Evolutionary conservation across 92 coral and sea anemone species (phyloP).

Genomic region (Actinostola sp.): DNA sequence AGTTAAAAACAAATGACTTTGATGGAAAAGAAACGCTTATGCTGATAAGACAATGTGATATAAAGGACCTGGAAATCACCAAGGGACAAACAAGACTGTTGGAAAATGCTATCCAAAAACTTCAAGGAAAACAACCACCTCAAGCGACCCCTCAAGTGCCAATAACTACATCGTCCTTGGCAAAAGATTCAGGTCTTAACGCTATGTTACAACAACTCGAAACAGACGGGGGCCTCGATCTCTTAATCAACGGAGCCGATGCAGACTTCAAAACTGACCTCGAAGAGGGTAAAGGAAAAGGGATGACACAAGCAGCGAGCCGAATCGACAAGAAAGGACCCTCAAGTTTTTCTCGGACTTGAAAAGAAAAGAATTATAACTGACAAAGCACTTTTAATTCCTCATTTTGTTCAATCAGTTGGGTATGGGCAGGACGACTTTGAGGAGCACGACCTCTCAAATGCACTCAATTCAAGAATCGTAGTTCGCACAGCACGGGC

Average conservation of each 20-base stretch:
- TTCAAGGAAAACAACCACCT: not conserved
- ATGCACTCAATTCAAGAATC: constrained; percentile 21
- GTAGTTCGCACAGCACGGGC: constrained; percentile 39
- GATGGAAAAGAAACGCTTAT: constrained; percentile 19
- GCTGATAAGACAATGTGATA: constrained; percentile 11
- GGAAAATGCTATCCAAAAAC: constrained; percentile 24
- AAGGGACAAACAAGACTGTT: constrained; percentile 18
- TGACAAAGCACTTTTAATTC: constrained; percentile 30
- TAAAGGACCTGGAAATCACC: not conserved
- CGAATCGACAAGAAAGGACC: constrained; percentile 41
- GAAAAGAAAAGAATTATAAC: not conserved
- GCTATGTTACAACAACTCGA: constrained; percentile 23
- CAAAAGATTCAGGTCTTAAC: constrained; percentile 34
- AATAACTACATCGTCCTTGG: constrained; percentile 30
- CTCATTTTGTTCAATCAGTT: constrained; percentile 24
- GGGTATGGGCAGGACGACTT: constrained; percentile 30
- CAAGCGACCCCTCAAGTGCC: not conserved
- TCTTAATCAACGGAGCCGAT: constrained; percentile 1
- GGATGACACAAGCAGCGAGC: not conserved
- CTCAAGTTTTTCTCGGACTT: constrained; percentile 37
- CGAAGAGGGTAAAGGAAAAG: not conserved
- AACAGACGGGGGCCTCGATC: constrained; percentile 16
- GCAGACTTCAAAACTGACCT: no score
- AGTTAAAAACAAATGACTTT: constrained; percentile 23
- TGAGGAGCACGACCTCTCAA: constrained; percentile 37